Conservation (phyloP, 2,797 vertebrate species). For the Menidia menidia region DNA sequence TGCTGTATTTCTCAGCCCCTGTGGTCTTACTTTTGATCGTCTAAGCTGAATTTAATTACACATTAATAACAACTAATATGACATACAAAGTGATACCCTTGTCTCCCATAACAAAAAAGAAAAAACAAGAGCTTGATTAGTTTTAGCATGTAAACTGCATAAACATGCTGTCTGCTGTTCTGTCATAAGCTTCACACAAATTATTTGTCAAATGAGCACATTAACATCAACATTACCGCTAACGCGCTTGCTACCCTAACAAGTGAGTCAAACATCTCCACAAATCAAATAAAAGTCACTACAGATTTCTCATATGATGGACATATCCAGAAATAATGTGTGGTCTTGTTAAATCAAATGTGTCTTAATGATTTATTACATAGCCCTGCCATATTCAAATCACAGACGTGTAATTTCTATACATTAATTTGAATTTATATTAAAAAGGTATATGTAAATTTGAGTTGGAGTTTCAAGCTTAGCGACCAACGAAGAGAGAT, state of each 20-base stretch:
- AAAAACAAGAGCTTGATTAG: constrained; percentile 66
- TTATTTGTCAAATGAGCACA: constrained; percentile 33
- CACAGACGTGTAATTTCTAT: too few species aligned
- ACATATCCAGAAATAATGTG: background rate
- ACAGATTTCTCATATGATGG: constrained; percentile 4
- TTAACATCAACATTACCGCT: constrained; percentile 43
- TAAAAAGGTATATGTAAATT: too few species aligned
- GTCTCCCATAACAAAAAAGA: constrained; percentile 62
- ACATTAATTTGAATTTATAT: too few species aligned
- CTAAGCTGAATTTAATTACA: constrained; percentile 66
- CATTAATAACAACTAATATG: constrained; percentile 67
- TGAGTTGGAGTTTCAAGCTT: too few species aligned
- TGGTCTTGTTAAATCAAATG: background rate
- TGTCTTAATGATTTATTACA: background rate
- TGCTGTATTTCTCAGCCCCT: constrained; percentile 18
- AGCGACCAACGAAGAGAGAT: too few species aligned
- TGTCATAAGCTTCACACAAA: constrained; percentile 19
- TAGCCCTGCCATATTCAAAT: background rate
- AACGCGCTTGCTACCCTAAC: constrained; percentile 14
- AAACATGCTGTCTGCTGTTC: constrained; percentile 34
- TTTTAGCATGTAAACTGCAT: constrained; percentile 47
- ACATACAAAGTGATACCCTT: constrained; percentile 64
- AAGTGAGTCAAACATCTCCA: constrained; percentile 24
- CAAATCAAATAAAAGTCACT: constrained; percentile 18
- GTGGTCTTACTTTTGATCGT: constrained; percentile 26